Base-by-base conservation (phyloP, 2,888 invertebrate species). In the Hipparchia sbordonii region DNA sequence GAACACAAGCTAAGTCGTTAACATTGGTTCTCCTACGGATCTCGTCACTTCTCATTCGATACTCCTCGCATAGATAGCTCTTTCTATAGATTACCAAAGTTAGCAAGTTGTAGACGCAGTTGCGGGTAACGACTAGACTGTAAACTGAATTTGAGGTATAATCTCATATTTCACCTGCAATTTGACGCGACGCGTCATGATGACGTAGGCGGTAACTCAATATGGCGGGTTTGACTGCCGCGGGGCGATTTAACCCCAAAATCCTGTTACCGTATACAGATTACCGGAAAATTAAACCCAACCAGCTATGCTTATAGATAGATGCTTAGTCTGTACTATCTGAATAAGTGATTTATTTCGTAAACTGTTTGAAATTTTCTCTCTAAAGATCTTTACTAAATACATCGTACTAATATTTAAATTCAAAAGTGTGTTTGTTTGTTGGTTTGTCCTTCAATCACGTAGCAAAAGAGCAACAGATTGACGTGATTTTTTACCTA, bases 201-300 rank as follows among this genome's bases (percentile, higher is more conserved):
- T 78, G 77, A 77, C 77, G 74, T 73, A 72, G 72, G 72, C 71
- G 72, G 72, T 77, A 81, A 81, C 77, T 76, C 76, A 80, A 80
- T 80, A 79, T 60, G 48, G 59, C 59, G 78, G 79, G 77, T 79
- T 77, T 77, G 76, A 76, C 77, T 74, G 74, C 78, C 77, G 77
- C 76, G 74, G 73, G 78, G 74, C 67, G 76, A 76, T 76, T 77
- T 79, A 77, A 77, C 78, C 77, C 75, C 77, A 67, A 77, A 79
- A 79, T 81, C 72, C 76, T 76, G 79, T 81, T 79, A 78, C 70
- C 75, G 66, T 74, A 73, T 76, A 78, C 74, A 78, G 72, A 79
- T 79, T 78, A 77, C 79, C 76, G 76, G 79, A 78, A 77, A 79
- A 80, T 79, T 78, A 77, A 77, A 59, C 76, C 76, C 76, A 76